Percentiles rank a stretch among this genome's conserved stretches.
phyloP scores from a whole-genome alignment of 2,113 vertebrate genomes.

The Craseonycteris thonglongyai region DNA sequence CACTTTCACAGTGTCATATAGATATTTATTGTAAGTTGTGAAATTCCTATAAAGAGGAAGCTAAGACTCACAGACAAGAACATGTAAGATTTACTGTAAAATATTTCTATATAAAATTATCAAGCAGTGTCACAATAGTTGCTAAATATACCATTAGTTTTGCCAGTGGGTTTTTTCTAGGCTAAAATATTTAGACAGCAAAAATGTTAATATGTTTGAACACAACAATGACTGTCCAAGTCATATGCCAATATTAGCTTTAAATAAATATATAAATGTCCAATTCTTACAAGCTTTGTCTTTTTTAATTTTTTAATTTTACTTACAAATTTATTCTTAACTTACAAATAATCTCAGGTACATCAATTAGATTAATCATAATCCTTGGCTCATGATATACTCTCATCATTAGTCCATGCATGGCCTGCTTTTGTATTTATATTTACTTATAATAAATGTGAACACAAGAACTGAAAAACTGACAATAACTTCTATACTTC shows the following conservation, averaged over 20 bases:
- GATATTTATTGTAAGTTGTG: slow-evolving; percentile 3
- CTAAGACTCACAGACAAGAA: slow-evolving; percentile 43
- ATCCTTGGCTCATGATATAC: neutral
- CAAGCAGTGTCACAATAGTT: neutral
- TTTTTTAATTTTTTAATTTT: neutral
- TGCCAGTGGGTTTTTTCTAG: slow-evolving; percentile 21
- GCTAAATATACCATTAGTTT: slow-evolving; percentile 12
- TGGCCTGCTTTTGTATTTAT: neutral
- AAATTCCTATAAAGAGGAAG: slow-evolving; percentile 19
- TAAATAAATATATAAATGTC: slow-evolving; percentile 30
- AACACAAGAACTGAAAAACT: slow-evolving; percentile 36
- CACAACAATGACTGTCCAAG: slow-evolving; percentile 3
- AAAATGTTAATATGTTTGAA: slow-evolving; percentile 40
- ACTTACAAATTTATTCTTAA: too few relatives aligned
- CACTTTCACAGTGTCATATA: neutral
- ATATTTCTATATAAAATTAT: neutral
- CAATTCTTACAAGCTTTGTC: slow-evolving; percentile 13
- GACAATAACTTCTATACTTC: neutral
- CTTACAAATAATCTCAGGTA: neutral
- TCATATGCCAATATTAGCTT: slow-evolving; percentile 23
- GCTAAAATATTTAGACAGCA: slow-evolving; percentile 39
- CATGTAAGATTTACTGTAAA: slow-evolving; percentile 15
- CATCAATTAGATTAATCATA: neutral
- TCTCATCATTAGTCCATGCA: slow-evolving; percentile 6
- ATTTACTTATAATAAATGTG: slow-evolving; percentile 6